These are phyloP conservation scores for Petaurus breviceps DNA, from an alignment of 2,113 vertebrate species.

Conservation along the genomic window DNA sequence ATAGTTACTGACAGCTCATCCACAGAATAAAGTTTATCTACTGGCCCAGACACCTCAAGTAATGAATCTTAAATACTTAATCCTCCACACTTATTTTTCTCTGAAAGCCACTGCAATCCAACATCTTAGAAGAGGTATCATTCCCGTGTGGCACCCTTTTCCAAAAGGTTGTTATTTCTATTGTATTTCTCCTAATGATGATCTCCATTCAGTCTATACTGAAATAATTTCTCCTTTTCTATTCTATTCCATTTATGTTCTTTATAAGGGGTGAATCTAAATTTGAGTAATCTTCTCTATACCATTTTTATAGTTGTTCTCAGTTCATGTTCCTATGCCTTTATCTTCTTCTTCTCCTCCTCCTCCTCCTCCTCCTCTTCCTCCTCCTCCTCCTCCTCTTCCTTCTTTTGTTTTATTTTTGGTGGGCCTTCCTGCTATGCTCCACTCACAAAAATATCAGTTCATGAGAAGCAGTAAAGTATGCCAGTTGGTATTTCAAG, in stretches of 20 bases:
- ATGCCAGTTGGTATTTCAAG: background rate
- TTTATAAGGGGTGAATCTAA: background rate
- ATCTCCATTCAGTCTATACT: background rate
- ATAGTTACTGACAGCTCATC: background rate
- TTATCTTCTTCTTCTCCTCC: background rate
- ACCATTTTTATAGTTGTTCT: background rate
- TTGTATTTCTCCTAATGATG: background rate
- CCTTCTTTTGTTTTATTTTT: background rate
- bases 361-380: background rate
- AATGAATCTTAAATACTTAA: background rate
- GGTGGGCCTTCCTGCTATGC: background rate
- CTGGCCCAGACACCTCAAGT: background rate
- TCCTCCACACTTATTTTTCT: background rate
- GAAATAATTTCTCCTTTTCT: background rate
- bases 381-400: too few relatives aligned
- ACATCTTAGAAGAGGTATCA: background rate
- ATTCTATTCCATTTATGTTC: background rate
- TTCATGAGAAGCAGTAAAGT: background rate
- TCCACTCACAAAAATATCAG: background rate
- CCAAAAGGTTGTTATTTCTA: background rate
- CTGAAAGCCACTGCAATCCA: background rate
- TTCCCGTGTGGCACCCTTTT: background rate
- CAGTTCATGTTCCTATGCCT: background rate
- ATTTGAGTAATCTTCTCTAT: background rate
- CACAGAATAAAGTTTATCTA: background rate